Base-by-base conservation (phyloP, 2,113 vertebrate species). In the Halichoerus grypus region DNA sequence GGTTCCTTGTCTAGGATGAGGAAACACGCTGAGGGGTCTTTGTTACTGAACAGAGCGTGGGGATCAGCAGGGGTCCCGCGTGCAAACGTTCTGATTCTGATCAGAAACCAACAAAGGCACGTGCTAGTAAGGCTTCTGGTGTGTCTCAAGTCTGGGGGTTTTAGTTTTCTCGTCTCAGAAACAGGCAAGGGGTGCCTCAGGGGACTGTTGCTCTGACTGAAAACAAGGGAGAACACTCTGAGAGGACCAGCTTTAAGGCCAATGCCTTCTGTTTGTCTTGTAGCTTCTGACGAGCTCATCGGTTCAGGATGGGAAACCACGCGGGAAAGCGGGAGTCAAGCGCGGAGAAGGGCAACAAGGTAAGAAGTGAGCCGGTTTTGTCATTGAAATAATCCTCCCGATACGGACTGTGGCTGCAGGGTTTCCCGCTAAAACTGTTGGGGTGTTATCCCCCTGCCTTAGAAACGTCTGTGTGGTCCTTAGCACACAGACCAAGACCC, bases 291-390 rank as follows among this genome's bases (percentile, higher is more conserved):
- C 94, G 82, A 88, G 84, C 79, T 21, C 7, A 0, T 53, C 65
- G 8, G 83, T 59, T 63, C 72, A 6, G 74, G 81, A 99, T 99
- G 99, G 99, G 99, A 18, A 99, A 99, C 97, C 98, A 99, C 14
- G 36, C 31, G 18, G 99, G 98, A 80, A 99, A 99, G 96, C 97
- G 99, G 88, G 98, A 99, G 28, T 57, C 96, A 0, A 77, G 22
- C 0, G 0, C 95, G 1, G 98, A 98, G 79, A 99, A 98, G 74
- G 76, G 92, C 94, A 0, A 26, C 6, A 98, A 98, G 98, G 99
- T 99, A 97, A 98, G 98, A n/a, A 14, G 16, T 0, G 0, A 12
- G 59, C 57, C 0, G 53, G 5, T n/a, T 46, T 59, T 57, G 88
- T 94, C 4, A 6, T 24, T 79, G 61, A 46, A 28, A 53, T 24